Percentiles rank a stretch among this genome's conserved stretches.
Conservation (phyloP, 1,140 invertebrate species). For the Aphaenogaster rudis region DNA sequence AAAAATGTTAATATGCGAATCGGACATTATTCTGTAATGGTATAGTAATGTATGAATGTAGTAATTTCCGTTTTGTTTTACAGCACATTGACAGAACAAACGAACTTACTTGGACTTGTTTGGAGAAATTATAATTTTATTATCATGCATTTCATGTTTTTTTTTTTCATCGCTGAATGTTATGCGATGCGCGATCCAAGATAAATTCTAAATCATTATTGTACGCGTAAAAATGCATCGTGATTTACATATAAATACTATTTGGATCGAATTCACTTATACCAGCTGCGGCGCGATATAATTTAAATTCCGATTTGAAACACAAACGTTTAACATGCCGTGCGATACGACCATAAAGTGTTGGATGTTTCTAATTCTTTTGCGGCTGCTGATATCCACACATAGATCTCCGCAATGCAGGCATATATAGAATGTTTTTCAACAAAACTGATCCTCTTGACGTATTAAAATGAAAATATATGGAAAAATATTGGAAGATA, state of each 20-base stretch:
- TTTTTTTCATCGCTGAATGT: not conserved
- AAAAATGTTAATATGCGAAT: constrained; percentile 7
- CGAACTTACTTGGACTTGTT: not conserved
- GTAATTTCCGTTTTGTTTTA: constrained; percentile 19
- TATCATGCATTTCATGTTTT: not conserved
- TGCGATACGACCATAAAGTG: not conserved
- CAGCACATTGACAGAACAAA: not conserved
- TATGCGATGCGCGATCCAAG: not conserved
- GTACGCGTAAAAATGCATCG: not conserved
- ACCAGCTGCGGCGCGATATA: not conserved
- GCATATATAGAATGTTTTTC: not conserved
- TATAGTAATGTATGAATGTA: not conserved
- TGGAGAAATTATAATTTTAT: constrained; percentile 18
- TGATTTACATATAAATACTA: not conserved
- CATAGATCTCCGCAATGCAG: not conserved
- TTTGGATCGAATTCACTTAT: not conserved
- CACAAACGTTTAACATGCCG: constrained; percentile 13
- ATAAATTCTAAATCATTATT: constrained; percentile 35
- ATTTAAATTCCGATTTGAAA: constrained; percentile 38
- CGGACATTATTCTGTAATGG: not conserved
- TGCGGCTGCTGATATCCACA: not conserved
- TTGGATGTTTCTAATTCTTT: constrained; percentile 13
- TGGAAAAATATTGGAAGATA: not conserved
- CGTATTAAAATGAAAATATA: not conserved
- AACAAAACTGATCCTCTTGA: not conserved